Evolutionary conservation across 2,113 vertebrate genomes (phyloP), one percentile per base, ranked within the genome.

Genomic region (Eubucco bourcierii): DNA sequence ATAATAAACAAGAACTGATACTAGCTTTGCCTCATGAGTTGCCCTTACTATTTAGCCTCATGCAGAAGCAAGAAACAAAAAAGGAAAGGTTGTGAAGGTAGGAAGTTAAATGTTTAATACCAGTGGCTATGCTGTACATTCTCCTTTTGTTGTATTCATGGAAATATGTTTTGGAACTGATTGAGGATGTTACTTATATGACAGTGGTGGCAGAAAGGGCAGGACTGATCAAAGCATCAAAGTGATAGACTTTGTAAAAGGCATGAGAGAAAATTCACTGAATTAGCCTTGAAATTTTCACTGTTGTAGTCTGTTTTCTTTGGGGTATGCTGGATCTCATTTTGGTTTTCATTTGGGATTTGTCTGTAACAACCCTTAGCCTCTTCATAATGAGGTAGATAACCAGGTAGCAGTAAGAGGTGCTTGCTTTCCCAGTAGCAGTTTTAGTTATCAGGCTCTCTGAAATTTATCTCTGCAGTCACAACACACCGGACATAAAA

Each of bases 1-100:
- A 94, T 95, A 90, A 93, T 95, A 78, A 78, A 95, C 90, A 78
- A 91, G 25, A 31, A 61, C 65, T 93, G 88, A 75, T 86, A 44
- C 41, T 25, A 87, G 41, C 60, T 88, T 93, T 87, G 72, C 68
- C 65, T 90, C 76, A 15, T 74, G 68, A 71, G n/a, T 58, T 94
- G 88, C 68, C 90, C 77, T 85, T 74, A 56, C 88, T 94, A 7
- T 85, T 95, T 95, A 85, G 87, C 91, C 91, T 94, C 58, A 52
- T 88, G 91, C 90, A 91, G 87, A 74, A 94, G 61, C 68, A 91
- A 93, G 85, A 90, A 95, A 93, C 23, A 67, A 1, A 72, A 39
- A 84, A 76, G 72, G 68, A 39, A 85, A 90, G 64, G 47, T 67
- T 90, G 72, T 90, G 87, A 79, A 79, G 72, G 61, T 77, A 72